Evolutionary conservation across 2,113 vertebrate genomes (phyloP).

Genomic region (Capreolus pygargus): DNA sequence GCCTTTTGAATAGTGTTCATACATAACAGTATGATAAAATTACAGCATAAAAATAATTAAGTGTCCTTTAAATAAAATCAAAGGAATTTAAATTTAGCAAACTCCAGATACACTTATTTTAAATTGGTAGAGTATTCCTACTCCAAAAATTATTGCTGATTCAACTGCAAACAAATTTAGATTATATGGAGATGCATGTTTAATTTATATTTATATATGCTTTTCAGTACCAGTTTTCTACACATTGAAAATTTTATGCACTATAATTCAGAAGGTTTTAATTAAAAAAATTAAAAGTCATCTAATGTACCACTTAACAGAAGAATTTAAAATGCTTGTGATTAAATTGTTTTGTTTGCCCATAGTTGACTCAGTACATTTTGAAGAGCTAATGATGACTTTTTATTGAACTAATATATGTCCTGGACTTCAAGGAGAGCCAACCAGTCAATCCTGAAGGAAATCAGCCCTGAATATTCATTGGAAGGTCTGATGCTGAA

Average conservation of each 20-base stretch:
- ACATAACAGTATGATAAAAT: not conserved
- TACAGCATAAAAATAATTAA: not conserved
- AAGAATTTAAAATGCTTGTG: slow-evolving; percentile 40
- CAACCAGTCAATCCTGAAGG: not conserved
- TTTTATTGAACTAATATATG: not conserved
- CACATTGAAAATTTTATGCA: not conserved
- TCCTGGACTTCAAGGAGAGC: not conserved
- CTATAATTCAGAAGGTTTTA: not conserved
- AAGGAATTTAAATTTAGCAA: not conserved
- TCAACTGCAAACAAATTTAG: not conserved
- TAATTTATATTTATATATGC: not conserved
- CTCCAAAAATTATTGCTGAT: not conserved
- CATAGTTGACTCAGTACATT: slow-evolving; percentile 3
- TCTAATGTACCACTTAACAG: not conserved
- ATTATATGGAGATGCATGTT: not conserved
- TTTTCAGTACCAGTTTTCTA: not conserved
- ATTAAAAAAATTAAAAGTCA: not conserved
- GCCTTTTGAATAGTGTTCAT: not conserved
- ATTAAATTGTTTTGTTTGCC: slow-evolving; percentile 47
- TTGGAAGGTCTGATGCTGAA: not conserved
- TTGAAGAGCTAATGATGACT: not conserved
- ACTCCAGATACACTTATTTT: not conserved
- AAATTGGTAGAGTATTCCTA: not conserved
- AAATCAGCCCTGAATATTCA: not conserved
- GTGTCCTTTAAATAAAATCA: not conserved